Evolutionary conservation across 2,888 invertebrate genomes (phyloP).

Genomic region (Chymomyza amoena): DNA sequence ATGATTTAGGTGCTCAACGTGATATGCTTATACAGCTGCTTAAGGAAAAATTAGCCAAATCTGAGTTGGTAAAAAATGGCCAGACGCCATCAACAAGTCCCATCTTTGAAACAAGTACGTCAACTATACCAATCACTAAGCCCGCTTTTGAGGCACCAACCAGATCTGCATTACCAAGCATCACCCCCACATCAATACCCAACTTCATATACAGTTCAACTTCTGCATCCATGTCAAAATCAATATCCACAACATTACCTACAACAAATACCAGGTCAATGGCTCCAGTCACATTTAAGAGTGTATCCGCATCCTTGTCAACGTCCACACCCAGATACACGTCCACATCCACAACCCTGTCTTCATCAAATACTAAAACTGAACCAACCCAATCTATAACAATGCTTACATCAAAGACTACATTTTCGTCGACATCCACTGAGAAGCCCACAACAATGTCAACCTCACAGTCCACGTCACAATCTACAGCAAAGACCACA

Average conservation of each 20-base stretch:
- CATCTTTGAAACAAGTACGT: background rate
- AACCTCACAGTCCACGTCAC: background rate
- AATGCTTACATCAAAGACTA: background rate
- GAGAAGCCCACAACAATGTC: background rate
- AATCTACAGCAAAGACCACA: background rate
- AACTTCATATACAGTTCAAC: background rate
- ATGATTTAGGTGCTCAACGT: slow-evolving; percentile 30
- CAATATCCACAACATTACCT: background rate
- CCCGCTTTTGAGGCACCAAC: background rate
- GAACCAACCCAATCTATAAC: background rate
- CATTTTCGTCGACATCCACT: background rate
- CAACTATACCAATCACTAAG: background rate
- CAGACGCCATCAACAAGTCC: background rate
- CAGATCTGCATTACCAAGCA: background rate
- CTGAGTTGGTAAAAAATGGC: background rate
- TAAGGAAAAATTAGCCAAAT: slow-evolving; percentile 32
- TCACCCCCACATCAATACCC: background rate
- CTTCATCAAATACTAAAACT: background rate
- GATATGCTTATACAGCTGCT: slow-evolving; percentile 37
- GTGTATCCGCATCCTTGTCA: no score
- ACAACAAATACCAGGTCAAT: background rate
- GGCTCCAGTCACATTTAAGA: background rate
- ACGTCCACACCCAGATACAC: background rate
- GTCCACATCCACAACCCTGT: background rate
- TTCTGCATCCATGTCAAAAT: background rate